Base-by-base conservation (phyloP, 2,888 invertebrate species). In the Pheosia tremula region DNA sequence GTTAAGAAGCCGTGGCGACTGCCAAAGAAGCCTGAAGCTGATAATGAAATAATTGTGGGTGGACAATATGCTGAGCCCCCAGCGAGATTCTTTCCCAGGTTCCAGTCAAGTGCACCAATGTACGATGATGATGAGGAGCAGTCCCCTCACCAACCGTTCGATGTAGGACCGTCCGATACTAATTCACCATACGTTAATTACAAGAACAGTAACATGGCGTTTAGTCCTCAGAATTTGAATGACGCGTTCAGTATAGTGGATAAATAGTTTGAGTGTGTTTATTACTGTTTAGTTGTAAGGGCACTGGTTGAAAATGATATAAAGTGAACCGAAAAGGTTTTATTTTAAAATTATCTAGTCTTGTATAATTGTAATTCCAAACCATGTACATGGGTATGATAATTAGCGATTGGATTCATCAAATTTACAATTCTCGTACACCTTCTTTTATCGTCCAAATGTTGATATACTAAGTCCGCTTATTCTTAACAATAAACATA, bases 191-290 rank as follows among this genome's bases (percentile, higher is more conserved):
- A 93, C 59, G 86, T 88, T 2, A 93, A 93, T 66, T 92, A 93
- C 71, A 92, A 90, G 72, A 81, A 93, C 66, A 88, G 93, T 61
- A 93, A 94, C 63, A 80, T 93, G 82, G 93, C 93, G 3, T 93
- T 92, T 57, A 93, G 90, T 69, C 92, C 93, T 10, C 93, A 94
- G 75, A 93, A 93, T 63, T 71, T 92, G n/a, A 93, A 93, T 60
- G 92, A 93, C 69, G 92, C 86, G 58, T 94, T 93, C 81, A 90
- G 92, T 82, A 87, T 90, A 86, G 79, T 88, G 5, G 13, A 54
- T 54, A 54, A 54, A 55, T 55, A 55, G n/a, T 39, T 24, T 2
- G n/a, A 39, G 0, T 13, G 3, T 24, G 2, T 7, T 50, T 6
- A 50, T 50, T 5, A 47, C 8, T 10, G 47, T 47, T 47, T 47